Base-by-base conservation (phyloP, 1,140 invertebrate genomes). In the Sipha flava region DNA sequence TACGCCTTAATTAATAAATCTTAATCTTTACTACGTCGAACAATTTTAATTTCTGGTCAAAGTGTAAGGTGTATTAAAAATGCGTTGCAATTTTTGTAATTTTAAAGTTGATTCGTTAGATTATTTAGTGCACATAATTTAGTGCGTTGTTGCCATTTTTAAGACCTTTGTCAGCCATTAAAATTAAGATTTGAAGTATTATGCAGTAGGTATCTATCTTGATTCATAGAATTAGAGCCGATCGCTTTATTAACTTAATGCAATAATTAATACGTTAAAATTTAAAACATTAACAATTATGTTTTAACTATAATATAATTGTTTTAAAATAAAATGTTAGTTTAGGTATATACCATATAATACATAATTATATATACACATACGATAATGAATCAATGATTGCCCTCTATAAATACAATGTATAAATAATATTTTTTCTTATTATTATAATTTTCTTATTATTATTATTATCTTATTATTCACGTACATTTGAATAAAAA, bases 91-190 rank as follows among this genome's bases (percentile, higher is more conserved):
- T 40, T 23, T 3, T 16, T 23, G 23, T 14, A 37, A 23, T 1
- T 66, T 43, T 43, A n/a, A n/a, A n/a, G n/a, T n/a, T 43, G 9
- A 43, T 43, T 40, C 4, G 6, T 1, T 40, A 66, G 34, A 26
- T 21, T 0, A 66, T 66, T 40, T 26, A 66, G 43, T 43, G 21
- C 2, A 26, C n/a, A 18, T 66, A 43, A 43, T 66, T 66, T 14
- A 66, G 34, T 66, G 64, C 64, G 21, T 66, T 66, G 64, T 66
- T 66, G 64, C 64, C 64, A 66, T 43, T 66, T 43, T 23, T 18
- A 54, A 37, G 12, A 66, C 37, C 21, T 43, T n/a, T 6, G 21
- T 40, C 37, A 5, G 10, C 21, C 21, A 43, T 66, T 43, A 40
- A 23, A 66, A 66, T 66, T 14, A 14, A 23, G 34, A 66, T 43